Base-by-base conservation (phyloP, 1,140 invertebrate species). In the Helicoverpa zea region DNA sequence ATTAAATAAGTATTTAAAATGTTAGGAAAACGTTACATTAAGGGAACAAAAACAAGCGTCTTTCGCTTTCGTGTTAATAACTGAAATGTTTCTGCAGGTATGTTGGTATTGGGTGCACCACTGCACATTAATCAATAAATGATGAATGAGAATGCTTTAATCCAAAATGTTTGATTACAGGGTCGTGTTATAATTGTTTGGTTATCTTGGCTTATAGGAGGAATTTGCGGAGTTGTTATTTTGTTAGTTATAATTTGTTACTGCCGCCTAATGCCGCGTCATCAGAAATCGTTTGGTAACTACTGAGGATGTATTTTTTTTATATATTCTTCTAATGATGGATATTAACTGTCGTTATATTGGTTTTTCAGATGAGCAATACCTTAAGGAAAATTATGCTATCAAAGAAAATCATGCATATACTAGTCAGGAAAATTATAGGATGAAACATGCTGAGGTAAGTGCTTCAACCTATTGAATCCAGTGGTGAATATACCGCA, bases 241-340 rank as follows among this genome's bases (percentile, higher is more conserved):
- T 91, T 95, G 84, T 91, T 95, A 82, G 88, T 95, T 88, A 90
- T 95, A 90, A 95, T 95, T 86, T 95, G 94, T 89, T 95, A 95
- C 89, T 95, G 94, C 88, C 93, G 95, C 91, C 94, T 95, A 84
- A 95, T 95, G 95, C 95, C 95, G 89, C 94, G 94, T 70, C 92
- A 95, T 85, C 95, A 95, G 90, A 95, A 95, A 92, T 94, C 94
- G 54, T 93, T 94, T 83, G 94, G 94, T 95, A 87, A 89, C 86
- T 56, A 43, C 0, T 43, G 0, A 7, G 35, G 5, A 43, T 43
- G 35, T 43, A 35, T 43, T 43, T 43, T 43, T 2, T 9, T 43
- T 43, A 43, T 7, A 9, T 7, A 7, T 43, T 9, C 35, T 43
- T 43, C 4, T 43, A 43, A 43, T 9, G 4, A 43, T 43, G 35